A percentile compares a stretch with the other conserved stretches of the same genome.
Evolutionary conservation across 1,140 invertebrate species (phyloP).

Genomic region (Hypothenemus hampei): DNA sequence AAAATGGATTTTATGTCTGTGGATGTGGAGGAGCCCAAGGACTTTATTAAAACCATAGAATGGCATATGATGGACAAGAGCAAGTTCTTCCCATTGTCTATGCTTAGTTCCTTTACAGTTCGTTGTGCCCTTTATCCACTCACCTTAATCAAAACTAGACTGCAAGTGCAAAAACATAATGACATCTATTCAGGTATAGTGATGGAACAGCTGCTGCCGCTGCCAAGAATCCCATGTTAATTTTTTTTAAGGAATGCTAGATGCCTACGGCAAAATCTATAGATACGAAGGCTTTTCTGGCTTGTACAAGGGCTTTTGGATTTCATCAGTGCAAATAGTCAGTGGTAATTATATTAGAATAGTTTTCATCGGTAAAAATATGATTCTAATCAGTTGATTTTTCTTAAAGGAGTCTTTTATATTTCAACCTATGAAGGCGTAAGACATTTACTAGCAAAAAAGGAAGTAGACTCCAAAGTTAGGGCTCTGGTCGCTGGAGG

Average conservation of each 20-base stretch:
- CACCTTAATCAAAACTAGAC: slow-evolving; percentile 93
- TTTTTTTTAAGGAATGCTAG: slow-evolving; percentile 65
- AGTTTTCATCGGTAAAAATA: slow-evolving; percentile 2
- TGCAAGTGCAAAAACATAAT: slow-evolving; percentile 84
- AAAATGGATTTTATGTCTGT: slow-evolving; percentile 27
- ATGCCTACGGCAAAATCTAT: slow-evolving; percentile 89
- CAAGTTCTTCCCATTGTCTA: slow-evolving; percentile 88
- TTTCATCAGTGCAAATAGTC: slow-evolving; percentile 73
- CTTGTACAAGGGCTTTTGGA: slow-evolving; percentile 93
- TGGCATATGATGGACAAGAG: slow-evolving; percentile 98
- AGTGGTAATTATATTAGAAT: slow-evolving; percentile 39
- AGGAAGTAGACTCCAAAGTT: slow-evolving; percentile 57
- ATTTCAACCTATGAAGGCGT: slow-evolving; percentile 94
- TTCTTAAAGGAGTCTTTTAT: slow-evolving; percentile 71
- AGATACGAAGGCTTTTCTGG: slow-evolving; percentile 80
- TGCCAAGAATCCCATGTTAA: too few species aligned
- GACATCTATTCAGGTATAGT: slow-evolving; percentile 78
- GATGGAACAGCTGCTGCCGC: too few species aligned
- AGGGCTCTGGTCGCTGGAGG: slow-evolving; percentile 78
- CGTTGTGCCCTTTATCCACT: slow-evolving; percentile 90
- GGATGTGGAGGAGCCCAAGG: slow-evolving; percentile 11
- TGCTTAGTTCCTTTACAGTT: slow-evolving; percentile 79
- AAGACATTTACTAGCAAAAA: slow-evolving; percentile 68
- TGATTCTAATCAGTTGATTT: not conserved
- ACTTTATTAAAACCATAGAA: slow-evolving; percentile 82